Conservation (phyloP, 2,888 invertebrate genomes). For the Muscina levida region DNA sequence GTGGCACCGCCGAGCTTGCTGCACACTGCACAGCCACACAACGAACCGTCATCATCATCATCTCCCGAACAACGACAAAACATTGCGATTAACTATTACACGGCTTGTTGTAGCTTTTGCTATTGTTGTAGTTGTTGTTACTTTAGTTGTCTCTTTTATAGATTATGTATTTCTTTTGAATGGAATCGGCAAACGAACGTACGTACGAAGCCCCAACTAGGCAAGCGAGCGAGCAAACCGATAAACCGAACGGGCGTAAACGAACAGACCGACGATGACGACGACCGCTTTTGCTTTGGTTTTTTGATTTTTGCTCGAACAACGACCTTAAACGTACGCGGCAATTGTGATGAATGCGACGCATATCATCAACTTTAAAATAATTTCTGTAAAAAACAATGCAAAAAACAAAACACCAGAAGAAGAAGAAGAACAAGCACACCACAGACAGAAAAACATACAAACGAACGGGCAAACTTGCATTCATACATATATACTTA, state of each 20-base stretch:
- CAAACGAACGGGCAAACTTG: constrained; percentile 7
- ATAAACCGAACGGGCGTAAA: too few relatives aligned
- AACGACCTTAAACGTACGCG: constrained; percentile 66
- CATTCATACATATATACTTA: not conserved
- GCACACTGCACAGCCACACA: not conserved
- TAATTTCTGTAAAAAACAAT: constrained; percentile 51
- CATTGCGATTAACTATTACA: constrained; percentile 19
- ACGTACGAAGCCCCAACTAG: not conserved
- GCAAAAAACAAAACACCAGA: constrained; percentile 23
- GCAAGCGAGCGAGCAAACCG: not conserved
- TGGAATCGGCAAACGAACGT: constrained; percentile 21
- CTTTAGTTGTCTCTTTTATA: not conserved
- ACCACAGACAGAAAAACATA: constrained; percentile 15
- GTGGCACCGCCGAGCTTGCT: too few relatives aligned
- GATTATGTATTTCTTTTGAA: not conserved
- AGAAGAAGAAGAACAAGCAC: constrained; percentile 43
- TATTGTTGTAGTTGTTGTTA: not conserved
- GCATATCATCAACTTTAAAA: constrained; percentile 64
- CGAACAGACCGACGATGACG: too few relatives aligned
- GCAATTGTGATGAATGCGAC: constrained; percentile 66
- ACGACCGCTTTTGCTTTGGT: not conserved
- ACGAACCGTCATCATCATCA: not conserved
- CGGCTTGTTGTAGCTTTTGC: not conserved
- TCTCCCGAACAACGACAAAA: too few relatives aligned
- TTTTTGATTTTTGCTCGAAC: constrained; percentile 49